These are phyloP conservation scores for Empis stercorea DNA, from an alignment of 2,888 invertebrate genomes.

Conservation along the genomic window DNA sequence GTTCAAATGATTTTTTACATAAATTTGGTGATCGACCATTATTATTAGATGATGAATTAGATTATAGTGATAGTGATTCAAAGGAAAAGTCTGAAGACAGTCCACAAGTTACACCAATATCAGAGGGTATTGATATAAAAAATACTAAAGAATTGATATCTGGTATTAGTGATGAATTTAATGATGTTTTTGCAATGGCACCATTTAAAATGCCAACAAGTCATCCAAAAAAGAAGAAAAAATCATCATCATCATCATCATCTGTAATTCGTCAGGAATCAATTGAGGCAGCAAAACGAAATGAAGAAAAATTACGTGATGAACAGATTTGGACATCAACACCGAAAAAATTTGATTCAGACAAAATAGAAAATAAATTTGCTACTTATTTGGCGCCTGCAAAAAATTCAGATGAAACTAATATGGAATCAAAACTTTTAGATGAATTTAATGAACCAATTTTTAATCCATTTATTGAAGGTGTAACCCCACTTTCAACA, in stretches of 20 bases:
- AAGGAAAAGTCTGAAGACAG: conserved; percentile 22
- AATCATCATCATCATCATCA: too few species aligned
- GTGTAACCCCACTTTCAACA: conserved; percentile 8
- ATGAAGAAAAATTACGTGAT: neutral
- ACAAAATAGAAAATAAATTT: conserved; percentile 17
- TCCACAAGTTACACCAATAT: conserved; percentile 12
- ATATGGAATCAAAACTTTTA: conserved; percentile 14
- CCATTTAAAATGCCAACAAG: conserved; percentile 42
- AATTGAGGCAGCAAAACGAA: conserved; percentile 6
- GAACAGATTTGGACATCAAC: conserved; percentile 34
- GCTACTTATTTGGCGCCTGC: conserved; percentile 18
- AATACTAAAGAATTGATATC: neutral
- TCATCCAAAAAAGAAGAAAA: conserved; percentile 21
- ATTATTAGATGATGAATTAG: conserved; percentile 64
- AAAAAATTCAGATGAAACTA: conserved; percentile 11
- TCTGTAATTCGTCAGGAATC: conserved; percentile 6
- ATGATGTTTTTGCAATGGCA: conserved; percentile 60
- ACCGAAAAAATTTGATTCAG: conserved; percentile 19
- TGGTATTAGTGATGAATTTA: conserved; percentile 31
- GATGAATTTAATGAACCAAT: conserved; percentile 35
- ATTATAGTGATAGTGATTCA: conserved; percentile 39
- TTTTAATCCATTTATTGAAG: conserved; percentile 30
- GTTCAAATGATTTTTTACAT: conserved; percentile 49
- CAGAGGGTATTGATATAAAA: neutral
- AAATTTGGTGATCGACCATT: conserved; percentile 64